A percentile compares a stretch with the other conserved stretches of the same genome.
Conservation (phyloP, 1,140 invertebrate species). For the Bombus consobrinus region DNA sequence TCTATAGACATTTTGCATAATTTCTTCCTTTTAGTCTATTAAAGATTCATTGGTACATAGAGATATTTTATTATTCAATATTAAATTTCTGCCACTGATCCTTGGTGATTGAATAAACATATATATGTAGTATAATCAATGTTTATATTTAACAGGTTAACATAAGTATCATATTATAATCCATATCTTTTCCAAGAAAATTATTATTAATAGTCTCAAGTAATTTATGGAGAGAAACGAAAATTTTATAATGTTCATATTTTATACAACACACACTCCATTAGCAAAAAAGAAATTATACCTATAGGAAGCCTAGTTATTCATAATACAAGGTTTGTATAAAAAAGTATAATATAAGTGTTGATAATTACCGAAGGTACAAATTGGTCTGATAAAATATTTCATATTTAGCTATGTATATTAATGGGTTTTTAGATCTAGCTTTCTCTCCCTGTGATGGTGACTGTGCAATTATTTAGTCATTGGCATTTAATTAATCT, state of each 20-base stretch:
- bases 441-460: constrained; percentile 52
- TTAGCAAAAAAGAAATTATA: neutral
- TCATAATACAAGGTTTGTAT: constrained; percentile 36
- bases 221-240: constrained; percentile 28
- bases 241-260: constrained; percentile 50
- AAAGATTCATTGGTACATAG: neutral
- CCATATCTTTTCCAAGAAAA: neutral
- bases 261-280: constrained; percentile 10
- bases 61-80: neutral
- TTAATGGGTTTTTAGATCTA: constrained; percentile 47
- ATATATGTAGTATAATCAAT: neutral
- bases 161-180: neutral
- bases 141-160: constrained; percentile 17
- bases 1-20: neutral
- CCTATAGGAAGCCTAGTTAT: constrained; percentile 11
- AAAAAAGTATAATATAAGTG: neutral
- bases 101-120: neutral
- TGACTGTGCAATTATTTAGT: constrained; percentile 45
- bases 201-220: constrained; percentile 12
- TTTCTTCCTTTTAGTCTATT: neutral
- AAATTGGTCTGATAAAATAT: constrained; percentile 32
- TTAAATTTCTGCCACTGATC: neutral
- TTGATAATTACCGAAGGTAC: constrained; percentile 14
- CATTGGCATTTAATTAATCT: constrained; percentile 42
- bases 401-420: neutral